These are phyloP conservation scores for Pristionchus arcanus DNA, from an alignment of 2,888 invertebrate species.

Conservation along the genomic window DNA sequence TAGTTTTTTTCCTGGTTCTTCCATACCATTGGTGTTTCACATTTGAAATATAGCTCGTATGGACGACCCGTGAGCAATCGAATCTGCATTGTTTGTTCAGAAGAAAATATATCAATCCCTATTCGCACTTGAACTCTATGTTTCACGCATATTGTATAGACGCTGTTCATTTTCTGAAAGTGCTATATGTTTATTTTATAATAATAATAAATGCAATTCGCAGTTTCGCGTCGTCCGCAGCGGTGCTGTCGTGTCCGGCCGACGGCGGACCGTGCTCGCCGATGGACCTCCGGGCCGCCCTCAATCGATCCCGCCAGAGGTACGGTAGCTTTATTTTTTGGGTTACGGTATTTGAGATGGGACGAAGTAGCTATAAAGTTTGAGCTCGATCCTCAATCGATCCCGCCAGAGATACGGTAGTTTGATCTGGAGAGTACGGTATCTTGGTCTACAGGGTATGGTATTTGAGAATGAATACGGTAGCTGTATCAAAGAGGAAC, in stretches of 20 bases:
- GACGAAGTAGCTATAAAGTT: no score
- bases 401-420: neutral
- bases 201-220: neutral
- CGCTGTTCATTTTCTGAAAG: no score
- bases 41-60: no score
- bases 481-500: neutral
- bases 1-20: no score
- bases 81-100: no score
- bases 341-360: neutral
- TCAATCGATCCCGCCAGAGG: conserved; percentile 29
- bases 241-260: conserved; percentile 32
- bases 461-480: neutral
- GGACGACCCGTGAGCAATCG: no score
- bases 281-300: conserved; percentile 2
- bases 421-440: neutral
- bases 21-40: no score
- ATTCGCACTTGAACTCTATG: no score
- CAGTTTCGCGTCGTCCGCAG: conserved; percentile 44
- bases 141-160: no score
- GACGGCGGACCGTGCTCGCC: conserved; percentile 22
- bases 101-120: no score
- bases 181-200: neutral
- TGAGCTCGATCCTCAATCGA: neutral
- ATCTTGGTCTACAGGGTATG: no score
- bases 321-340: neutral